Evolutionary conservation across 2,888 invertebrate genomes (phyloP), one percentile per base, ranked within the genome.

Genomic region (Drosophila multiciliata): DNA sequence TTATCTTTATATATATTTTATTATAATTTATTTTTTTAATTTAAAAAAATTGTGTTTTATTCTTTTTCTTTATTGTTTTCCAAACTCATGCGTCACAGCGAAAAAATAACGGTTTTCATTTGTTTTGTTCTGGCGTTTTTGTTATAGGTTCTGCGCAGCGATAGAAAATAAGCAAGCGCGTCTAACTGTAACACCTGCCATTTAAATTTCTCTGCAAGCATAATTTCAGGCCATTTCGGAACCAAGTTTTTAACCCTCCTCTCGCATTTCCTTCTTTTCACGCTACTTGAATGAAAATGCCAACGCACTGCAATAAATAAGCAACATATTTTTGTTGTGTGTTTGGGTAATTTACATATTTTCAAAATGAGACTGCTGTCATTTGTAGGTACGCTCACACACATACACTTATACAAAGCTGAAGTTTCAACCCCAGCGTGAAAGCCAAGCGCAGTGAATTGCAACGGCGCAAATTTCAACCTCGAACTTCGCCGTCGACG

Each of bases 361-460:
- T 84, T 82, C 57, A 65, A 75, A 89, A 84, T 80, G 77, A 79
- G 75, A 61, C 55, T 72, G 58, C 60, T 63, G 67, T 48, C 73
- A 75, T 78, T 75, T 80, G 67, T 72, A 75, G 73, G 54, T 61
- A 70, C 48, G 26, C 36, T 29, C 32, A 49, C 48, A 65, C 45
- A 66, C 6, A 42, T 6, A 38, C 20, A 67, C 17, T 35, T 2
- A 38, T 35, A 62, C 29, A 26, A 7, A 33, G 9, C 11, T 29
- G 26, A 54, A 45, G 62, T 60, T 72, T 62, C 74, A 69, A 78
- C 82, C 82, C 84, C 77, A 50, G 55, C 66, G 61, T 73, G 84
- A 82, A 82, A 79, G 73, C 63, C 70, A 77, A 77, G 69, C 65
- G 82, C 85, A 89, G 73, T 87, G 82, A 87, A 82, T 87, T 87